Evolutionary conservation across 2,113 vertebrate genomes (phyloP), one percentile per base, ranked within the genome.

Genomic region (Prochilodus magdalenae): DNA sequence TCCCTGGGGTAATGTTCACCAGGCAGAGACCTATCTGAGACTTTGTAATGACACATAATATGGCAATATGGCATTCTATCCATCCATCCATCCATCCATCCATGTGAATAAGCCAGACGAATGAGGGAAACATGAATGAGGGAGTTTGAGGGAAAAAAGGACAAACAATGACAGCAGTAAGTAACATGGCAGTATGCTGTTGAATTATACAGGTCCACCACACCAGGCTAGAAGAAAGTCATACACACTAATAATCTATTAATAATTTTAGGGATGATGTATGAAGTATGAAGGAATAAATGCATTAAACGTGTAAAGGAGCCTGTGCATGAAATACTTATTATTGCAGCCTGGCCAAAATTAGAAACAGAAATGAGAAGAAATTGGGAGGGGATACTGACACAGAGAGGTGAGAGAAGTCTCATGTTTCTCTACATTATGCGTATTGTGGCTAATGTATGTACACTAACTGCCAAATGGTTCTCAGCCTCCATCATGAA

Each of bases 401-500:
- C 16, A 66, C 26, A 47, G 24, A n/a, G 24, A 40, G 53, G 78
- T 26, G 51, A 78, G 74, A 85, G 75, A 79, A 44, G 30, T 57
- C 47, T 77, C 59, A 73, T 63, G 67, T 60, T 60, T 66, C 49
- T 36, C 47, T 47, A 16, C 77, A 71, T 49, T 63, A 13, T 79
- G 72, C 26, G 75, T 79, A 71, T 26, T 29, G 53, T 40, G 59
- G 67, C 63, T 79, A 79, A 80, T 65, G 33, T 26, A 24, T 69
- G 53, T 73, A 33, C 65, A 36, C 65, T 65, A 71, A 60, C 77
- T 80, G 85, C 81, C 77, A 83, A 80, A 79, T 20, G 36, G 70
- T 57, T 72, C 26, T 57, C 73, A 79, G 33, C 29, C 57, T 77
- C 62, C n/a, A 80, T 80, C 78, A 76, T 86, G 33, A 86, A 86